Percentiles rank a stretch among this genome's conserved stretches.
phyloP scores from a whole-genome alignment of 2,888 invertebrate genomes.

The Horisme vitalbata region DNA sequence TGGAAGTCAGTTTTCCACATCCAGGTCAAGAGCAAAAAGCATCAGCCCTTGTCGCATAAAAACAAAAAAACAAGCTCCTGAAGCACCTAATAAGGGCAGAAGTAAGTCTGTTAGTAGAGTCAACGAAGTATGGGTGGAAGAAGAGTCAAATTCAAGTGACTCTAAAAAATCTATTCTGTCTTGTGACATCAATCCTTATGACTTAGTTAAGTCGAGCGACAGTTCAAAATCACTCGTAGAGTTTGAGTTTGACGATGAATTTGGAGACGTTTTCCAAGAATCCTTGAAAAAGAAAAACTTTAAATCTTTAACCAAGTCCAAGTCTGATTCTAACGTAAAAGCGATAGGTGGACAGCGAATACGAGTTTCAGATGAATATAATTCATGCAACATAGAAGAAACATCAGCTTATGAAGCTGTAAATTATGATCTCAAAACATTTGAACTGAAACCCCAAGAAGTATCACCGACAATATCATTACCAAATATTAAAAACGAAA shows the following conservation, averaged over 20 bases:
- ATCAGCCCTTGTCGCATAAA: slow-evolving; percentile 82
- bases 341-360: slow-evolving; percentile 88
- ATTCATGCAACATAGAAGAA: slow-evolving; percentile 63
- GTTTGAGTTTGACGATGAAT: slow-evolving; percentile 81
- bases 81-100: slow-evolving; percentile 64
- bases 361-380: slow-evolving; percentile 82
- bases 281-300: slow-evolving; percentile 60
- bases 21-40: slow-evolving; percentile 79
- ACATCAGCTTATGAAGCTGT: slow-evolving; percentile 73
- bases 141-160: slow-evolving; percentile 56
- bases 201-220: slow-evolving; percentile 85
- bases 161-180: slow-evolving; percentile 89
- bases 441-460: slow-evolving; percentile 62
- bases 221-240: slow-evolving; percentile 73
- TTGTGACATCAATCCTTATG: slow-evolving; percentile 93
- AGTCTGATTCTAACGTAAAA: slow-evolving; percentile 79
- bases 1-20: slow-evolving; percentile 77
- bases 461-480: slow-evolving; percentile 58
- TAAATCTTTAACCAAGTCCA: slow-evolving; percentile 55
- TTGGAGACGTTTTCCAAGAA: slow-evolving; percentile 67
- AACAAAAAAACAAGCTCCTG: slow-evolving; percentile 76
- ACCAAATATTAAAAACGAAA: slow-evolving; percentile 76
- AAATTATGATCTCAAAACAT: slow-evolving; percentile 75
- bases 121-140: slow-evolving; percentile 74
- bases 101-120: slow-evolving; percentile 77